Evolutionary conservation across 2,797 vertebrate genomes (phyloP), one percentile per base, ranked within the genome.

Genomic region (Coranthus polyacanthus): DNA sequence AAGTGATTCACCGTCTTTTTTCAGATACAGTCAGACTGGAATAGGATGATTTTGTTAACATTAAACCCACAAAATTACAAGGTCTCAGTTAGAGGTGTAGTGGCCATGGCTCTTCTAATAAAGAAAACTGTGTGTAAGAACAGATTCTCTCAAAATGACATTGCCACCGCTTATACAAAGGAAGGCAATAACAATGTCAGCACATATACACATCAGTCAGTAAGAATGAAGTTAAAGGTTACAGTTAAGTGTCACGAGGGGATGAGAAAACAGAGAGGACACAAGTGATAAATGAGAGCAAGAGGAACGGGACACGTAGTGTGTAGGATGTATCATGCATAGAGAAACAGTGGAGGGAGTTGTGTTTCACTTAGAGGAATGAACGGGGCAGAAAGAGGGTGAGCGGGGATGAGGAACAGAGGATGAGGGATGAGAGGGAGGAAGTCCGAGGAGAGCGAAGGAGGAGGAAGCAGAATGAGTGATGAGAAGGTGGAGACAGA

Each of bases 401-500:
- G 17, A 70, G 76, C n/a, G n/a, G n/a, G 24, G 12, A 65, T 21
- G 44, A 70, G 76, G 65, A 61, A 72, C 47, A 41, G 36, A 62
- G 65, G 59, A 77, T 80, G 71, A 88, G 67, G 67, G 71, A 89
- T 80, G 81, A 79, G 74, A 75, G 45, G 60, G 85, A 59, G 55
- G 69, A 24, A 63, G 85, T 67, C 57, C 54, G 0, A 58, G 37
- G 73, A 85, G 77, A 61, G 72, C 59, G 71, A 77, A 80, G 74
- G 52, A 82, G 51, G 80, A 82, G 72, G 44, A 81, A 78, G 72
- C 44, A 43, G 79, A 79, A 87, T 87, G 84, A 92, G 63, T 39
- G 75, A 91, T 87, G 82, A 86, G 82, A 73, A 82, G 78, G 78
- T 80, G 80, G 67, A 77, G 76, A 68, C 51, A 57, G 68, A 75